A percentile compares a stretch with the other conserved stretches of the same genome.
Conservation (phyloP, 2,888 invertebrate species). For the Andrena fulva region DNA sequence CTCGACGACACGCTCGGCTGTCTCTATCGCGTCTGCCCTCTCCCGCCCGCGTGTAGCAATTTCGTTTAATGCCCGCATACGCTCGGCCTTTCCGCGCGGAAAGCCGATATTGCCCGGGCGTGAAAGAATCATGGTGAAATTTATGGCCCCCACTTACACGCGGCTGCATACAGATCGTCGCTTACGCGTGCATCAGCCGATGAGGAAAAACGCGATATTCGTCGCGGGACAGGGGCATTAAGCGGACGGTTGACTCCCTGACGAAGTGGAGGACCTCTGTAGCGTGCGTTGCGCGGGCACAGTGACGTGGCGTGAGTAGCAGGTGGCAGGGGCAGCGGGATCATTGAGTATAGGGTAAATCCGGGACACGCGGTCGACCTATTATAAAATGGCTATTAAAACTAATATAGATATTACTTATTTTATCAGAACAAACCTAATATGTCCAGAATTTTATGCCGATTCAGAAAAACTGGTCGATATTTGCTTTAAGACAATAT, state of each 20-base stretch:
- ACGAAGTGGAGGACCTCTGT: not conserved
- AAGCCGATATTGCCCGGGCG: constrained; percentile 69
- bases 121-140: constrained; percentile 68
- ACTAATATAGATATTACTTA: too few species aligned
- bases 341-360: too few species aligned
- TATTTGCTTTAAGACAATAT: too few species aligned
- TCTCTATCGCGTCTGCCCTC: constrained; percentile 36
- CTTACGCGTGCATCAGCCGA: constrained; percentile 31
- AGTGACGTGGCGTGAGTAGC: too few species aligned
- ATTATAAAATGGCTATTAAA: too few species aligned
- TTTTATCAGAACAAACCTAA: too few species aligned
- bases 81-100: constrained; percentile 60
- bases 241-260: constrained; percentile 7
- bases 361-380: too few species aligned
- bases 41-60: constrained; percentile 50
- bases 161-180: constrained; percentile 55
- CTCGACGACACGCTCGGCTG: constrained; percentile 39
- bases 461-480: too few species aligned
- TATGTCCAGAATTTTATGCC: too few species aligned
- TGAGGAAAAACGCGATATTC: constrained; percentile 9
- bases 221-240: not conserved
- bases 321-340: too few species aligned
- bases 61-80: constrained; percentile 62
- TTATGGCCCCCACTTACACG: constrained; percentile 68
- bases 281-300: not conserved